Percentiles rank a stretch among this genome's conserved stretches.
Conservation (phyloP, 2,797 vertebrate species). For the Enteromius thamalakanensis region DNA sequence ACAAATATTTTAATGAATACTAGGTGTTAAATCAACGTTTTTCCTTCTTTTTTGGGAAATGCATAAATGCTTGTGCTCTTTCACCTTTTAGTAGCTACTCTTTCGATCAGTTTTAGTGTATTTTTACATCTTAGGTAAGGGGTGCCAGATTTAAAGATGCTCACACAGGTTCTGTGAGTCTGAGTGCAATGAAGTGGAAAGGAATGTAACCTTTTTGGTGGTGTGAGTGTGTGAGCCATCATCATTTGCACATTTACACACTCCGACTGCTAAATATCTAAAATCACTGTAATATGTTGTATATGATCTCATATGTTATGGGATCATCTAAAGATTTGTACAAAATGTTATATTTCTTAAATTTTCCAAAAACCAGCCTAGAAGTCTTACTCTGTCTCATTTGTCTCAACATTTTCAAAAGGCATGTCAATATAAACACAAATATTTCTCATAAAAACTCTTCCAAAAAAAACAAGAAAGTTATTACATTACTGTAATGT, state of each 20-base stretch:
- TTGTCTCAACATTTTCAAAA: background rate
- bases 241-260: slow-evolving; percentile 27
- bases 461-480: background rate
- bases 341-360: background rate
- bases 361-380: background rate
- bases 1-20: background rate
- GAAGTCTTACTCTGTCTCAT: background rate
- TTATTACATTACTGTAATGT: background rate
- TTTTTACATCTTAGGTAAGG: slow-evolving; percentile 32
- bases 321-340: background rate
- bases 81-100: background rate
- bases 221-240: slow-evolving; percentile 26
- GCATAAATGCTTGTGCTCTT: background rate
- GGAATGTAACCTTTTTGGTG: slow-evolving; percentile 56
- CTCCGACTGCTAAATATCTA: background rate
- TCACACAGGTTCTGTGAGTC: slow-evolving; percentile 51
- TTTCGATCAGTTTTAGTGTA: slow-evolving; percentile 4
- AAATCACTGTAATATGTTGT: background rate
- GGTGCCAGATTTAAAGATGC: slow-evolving; percentile 39
- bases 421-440: background rate
- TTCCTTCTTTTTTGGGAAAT: background rate
- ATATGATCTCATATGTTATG: background rate
- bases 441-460: background rate
- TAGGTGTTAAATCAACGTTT: background rate
- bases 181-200: slow-evolving; percentile 54